Evolutionary conservation across 2,797 vertebrate genomes (phyloP).

Genomic region (Coregonus suidteri): DNA sequence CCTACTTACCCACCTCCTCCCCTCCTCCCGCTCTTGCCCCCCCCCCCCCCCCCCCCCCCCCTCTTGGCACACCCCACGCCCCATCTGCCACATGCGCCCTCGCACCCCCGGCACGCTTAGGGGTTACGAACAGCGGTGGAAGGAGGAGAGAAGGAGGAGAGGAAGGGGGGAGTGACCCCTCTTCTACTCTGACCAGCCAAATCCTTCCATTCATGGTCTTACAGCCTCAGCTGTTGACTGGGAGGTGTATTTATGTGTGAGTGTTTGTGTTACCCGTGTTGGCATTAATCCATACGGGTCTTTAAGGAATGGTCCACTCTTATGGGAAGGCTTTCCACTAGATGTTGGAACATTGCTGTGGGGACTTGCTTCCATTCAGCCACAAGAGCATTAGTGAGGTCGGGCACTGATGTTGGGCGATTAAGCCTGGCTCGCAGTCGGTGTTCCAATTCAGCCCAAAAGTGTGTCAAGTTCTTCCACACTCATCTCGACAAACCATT

Average conservation of each 20-base stretch:
- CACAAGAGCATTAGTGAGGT: no score
- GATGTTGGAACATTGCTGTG: background rate
- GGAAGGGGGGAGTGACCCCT: background rate
- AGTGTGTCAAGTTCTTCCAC: no score
- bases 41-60: background rate
- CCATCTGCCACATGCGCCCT: slow-evolving; percentile 69
- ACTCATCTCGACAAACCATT: no score
- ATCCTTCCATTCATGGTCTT: background rate
- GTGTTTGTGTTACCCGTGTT: background rate
- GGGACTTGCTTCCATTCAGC: no score
- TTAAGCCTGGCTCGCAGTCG: no score
- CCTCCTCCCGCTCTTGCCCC: background rate
- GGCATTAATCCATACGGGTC: background rate
- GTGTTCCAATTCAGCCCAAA: no score
- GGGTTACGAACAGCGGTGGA: background rate
- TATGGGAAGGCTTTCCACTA: background rate
- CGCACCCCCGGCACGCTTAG: slow-evolving; percentile 39
- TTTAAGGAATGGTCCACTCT: background rate
- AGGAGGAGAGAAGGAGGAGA: background rate
- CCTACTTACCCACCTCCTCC: slow-evolving; percentile 57
- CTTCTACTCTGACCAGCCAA: background rate
- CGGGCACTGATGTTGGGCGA: no score
- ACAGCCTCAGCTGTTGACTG: background rate
- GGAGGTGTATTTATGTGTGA: background rate
- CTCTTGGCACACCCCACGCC: slow-evolving; percentile 31